Base-by-base conservation (phyloP, 2,797 vertebrate species). In the Alosa sapidissima region DNA sequence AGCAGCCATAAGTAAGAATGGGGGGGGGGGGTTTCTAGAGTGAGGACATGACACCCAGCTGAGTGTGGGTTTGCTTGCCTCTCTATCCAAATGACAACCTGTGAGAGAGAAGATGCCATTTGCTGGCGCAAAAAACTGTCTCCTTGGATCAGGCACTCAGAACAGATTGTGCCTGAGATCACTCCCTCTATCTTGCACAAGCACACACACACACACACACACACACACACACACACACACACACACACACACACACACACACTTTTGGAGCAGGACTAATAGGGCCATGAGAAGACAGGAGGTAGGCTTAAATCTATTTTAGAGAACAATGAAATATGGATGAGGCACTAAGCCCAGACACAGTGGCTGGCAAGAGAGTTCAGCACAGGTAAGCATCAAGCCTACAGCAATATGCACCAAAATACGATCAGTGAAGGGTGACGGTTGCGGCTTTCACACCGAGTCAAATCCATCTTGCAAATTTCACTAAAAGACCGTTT, bases 21-120 rank as follows among this genome's bases (percentile, higher is more conserved):
- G 54, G 81, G 49, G 62, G 81, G 85, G 83, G 36, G 88, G 87
- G 89, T 88, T 82, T 85, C 81, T 81, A 47, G 86, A 86, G 88
- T 7, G 90, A 88, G 90, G 81, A 87, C 82, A 78, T 83, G 24
- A 85, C 19, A 52, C 81, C 16, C 87, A 72, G 81, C 55, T 47
- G 14, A 85, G 86, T 62, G 83, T 86, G 88, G 83, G 54, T 55
- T 55, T 21, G 54, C 41, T 52, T 72, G 81, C 84, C 47, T 68
- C 84, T 85, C 58, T 55, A 81, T 58, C 83, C 16, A 47, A 81
- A 83, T 51, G 36, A 78, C 41, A 78, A 19, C 41, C 14, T 78
- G 72, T 47, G 41, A 78, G 72, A 78, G 16, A 78, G 72, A 78
- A 21, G 72, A 78, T 78, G 41, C 19, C 13, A 78, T 47, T 78